Conservation (phyloP, 2,888 invertebrate species). For the Pseudanteris insignis region DNA sequence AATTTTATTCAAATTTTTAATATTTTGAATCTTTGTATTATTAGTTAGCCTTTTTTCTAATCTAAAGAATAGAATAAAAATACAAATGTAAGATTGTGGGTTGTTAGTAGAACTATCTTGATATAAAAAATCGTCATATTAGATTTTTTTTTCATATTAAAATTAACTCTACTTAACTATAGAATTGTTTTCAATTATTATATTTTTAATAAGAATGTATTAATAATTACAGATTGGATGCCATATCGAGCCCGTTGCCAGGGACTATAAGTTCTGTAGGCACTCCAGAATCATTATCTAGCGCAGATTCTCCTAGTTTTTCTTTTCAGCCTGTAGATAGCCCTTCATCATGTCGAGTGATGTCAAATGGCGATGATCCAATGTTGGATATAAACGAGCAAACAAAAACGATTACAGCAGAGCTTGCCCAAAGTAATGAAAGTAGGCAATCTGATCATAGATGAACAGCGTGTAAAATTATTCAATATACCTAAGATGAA, state of each 20-base stretch:
- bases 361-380: conserved; percentile 63
- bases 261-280: conserved; percentile 71
- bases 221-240: conserved; percentile 53
- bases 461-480: conserved; percentile 49
- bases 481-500: too few species aligned
- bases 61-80: too few species aligned
- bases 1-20: too few species aligned
- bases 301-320: conserved; percentile 72
- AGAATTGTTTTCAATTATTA: not conserved
- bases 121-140: too few species aligned
- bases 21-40: too few species aligned
- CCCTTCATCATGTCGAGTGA: conserved; percentile 67
- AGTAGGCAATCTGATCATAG: conserved; percentile 54
- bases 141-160: too few species aligned
- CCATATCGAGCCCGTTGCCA: conserved; percentile 67
- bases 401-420: conserved; percentile 48
- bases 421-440: conserved; percentile 50
- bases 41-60: too few species aligned
- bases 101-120: too few species aligned
- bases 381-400: conserved; percentile 59
- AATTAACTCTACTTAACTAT: too few species aligned
- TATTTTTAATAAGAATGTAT: not conserved
- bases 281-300: conserved; percentile 72
- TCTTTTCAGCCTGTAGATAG: conserved; percentile 70
- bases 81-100: too few species aligned